Base-by-base conservation (phyloP, 2,113 vertebrate species). In the Polyodon spathula region DNA sequence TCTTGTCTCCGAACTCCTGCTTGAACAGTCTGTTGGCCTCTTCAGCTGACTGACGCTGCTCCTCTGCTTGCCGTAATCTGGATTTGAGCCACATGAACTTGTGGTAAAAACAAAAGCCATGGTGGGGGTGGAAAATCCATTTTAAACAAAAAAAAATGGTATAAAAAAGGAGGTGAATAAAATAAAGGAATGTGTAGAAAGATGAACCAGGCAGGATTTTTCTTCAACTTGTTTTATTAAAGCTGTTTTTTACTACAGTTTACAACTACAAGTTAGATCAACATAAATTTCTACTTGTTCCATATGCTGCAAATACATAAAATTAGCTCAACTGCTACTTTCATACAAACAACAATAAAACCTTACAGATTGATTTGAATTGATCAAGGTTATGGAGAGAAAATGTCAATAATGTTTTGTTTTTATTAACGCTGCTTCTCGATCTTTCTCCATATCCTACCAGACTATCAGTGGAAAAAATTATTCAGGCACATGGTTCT, bases 1-100 rank as follows among this genome's bases (percentile, higher is more conserved):
- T 99, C 82, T 97, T 98, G 80, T 99, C 96, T 50, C 95, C 96
- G 48, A 99, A 98, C 64, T 99, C 96, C 77, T 91, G 88, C 73
- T 97, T 99, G 89, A 99, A 99, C 82, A 97, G 93, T 2, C 91
- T 84, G 78, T 92, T 98, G 72, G 94, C 95, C 73, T 94, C 86
- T 17, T 90, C 64, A 0, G 94, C 95, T 71, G 87, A 77, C 68
- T 90, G 90, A 60, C 90, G 78, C 62, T 89, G 86, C 65, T 71
- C 81, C 82, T 95, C 92, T 1, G 89, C 87, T 85, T 91, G 91
- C 63, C 89, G 93, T 82, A 85, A 94, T 95, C 96, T 97, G 90
- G 87, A 82, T 89, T 86, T 88, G 89, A 81, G 89, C 87, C 90
- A 96, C 64, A 91, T 86, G 90, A 92, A 94, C 86, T 89, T 80